Base-by-base conservation (phyloP, 1,140 invertebrate species). In the Drosophila biarmipes region DNA sequence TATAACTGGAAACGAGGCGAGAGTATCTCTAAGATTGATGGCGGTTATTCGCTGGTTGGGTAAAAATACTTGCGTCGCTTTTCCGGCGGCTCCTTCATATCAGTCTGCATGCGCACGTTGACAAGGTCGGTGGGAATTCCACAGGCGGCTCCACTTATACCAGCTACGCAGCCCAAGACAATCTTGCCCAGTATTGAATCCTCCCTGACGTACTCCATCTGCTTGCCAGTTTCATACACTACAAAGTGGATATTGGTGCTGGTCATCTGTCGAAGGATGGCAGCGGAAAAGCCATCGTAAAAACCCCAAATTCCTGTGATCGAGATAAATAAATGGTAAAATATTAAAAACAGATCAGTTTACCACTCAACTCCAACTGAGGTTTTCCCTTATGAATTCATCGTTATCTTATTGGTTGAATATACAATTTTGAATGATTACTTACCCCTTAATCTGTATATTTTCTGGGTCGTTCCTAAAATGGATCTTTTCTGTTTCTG, bases 81-180 rank as follows among this genome's bases (percentile, higher is more conserved):
- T 0, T 17, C 81, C 21, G 97, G 95, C 24, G 99, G 2, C 12
- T 11, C 91, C 94, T 99, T 99, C 19, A 99, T 95, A 93, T 99
- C 98, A 93, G 99, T 99, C 92, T 99, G 99, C 99, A 99, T 99
- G 73, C 98, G 94, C 7, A 99, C 98, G 94, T 99, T 99, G 49
- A 99, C 95, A 92, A 99, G 94, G 94, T 99, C 98, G 38, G 96
- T 97, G 17, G 98, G 98, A 48, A 97, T 98, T 1, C 97, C 73
- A 7, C 61, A 21, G 5, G 63, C 12, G 0, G 81, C 72, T 0
- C 74, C 98, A 61, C 94, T 94, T 43, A 96, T 96, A 6, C 98
- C 98, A 27, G 97, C 96, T 37, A 95, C 72, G 12, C 95, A 97
- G 57, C 98, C 98, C 43, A 99, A 84, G 11, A 94, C 81, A 11